Percentiles rank a stretch among this genome's conserved stretches.
phyloP scores from a whole-genome alignment of 1,140 invertebrate genomes.

The Archivesica marissinica region DNA sequence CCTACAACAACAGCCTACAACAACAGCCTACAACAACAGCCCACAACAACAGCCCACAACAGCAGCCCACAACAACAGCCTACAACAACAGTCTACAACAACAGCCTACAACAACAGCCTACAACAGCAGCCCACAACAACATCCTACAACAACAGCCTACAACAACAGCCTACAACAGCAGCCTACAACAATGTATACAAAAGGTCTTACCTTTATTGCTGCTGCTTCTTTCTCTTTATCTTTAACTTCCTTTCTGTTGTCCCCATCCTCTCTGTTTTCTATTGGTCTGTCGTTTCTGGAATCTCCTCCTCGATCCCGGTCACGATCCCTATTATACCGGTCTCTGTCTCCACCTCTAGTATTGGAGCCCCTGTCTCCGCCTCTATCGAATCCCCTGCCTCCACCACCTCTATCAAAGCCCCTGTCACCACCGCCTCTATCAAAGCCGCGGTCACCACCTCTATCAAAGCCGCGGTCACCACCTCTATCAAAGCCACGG shows the following conservation, averaged over 20 bases:
- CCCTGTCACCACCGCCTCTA: neutral
- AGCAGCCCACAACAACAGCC: no score
- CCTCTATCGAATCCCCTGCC: conserved; percentile 76
- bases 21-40: no score
- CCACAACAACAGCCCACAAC: no score
- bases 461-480: conserved; percentile 76
- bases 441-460: neutral
- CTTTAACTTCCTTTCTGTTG: conserved; percentile 77
- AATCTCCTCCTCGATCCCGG: conserved; percentile 68
- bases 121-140: no score
- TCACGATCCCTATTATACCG: conserved; percentile 76
- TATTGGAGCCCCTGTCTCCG: conserved; percentile 68
- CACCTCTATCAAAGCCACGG: conserved; percentile 68
- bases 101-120: no score
- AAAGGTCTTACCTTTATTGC: conserved; percentile 80
- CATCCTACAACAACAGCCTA: no score
- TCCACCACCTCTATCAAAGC: conserved; percentile 74
- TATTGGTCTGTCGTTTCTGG: conserved; percentile 78
- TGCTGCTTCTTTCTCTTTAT: conserved; percentile 73
- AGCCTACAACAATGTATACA: no score
- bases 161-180: no score
- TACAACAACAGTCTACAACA: no score
- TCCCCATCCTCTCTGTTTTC: conserved; percentile 75
- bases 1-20: no score
- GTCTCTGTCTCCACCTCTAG: conserved; percentile 75